Conservation (phyloP, 2,797 vertebrate species). For the Oreortyx pictus region DNA sequence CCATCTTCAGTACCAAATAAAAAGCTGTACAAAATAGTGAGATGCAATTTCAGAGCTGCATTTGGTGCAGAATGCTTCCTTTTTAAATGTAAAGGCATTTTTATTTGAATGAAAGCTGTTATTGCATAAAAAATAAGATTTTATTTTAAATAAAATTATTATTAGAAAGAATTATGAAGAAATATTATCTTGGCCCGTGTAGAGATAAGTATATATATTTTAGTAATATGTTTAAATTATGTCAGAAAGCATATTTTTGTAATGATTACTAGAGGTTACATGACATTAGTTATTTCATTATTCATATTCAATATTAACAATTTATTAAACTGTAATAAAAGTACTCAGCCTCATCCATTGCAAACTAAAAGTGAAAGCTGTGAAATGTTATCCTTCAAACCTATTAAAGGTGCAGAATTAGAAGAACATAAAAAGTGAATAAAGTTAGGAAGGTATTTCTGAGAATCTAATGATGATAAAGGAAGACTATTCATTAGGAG, state of each 20-base stretch:
- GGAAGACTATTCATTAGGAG: neutral
- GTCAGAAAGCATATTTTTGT: slow-evolving; percentile 62
- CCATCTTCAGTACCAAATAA: neutral
- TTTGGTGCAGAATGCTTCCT: neutral
- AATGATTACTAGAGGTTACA: slow-evolving; percentile 50
- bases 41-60: neutral
- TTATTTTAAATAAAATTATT: slow-evolving; percentile 43
- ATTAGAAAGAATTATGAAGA: slow-evolving; percentile 29
- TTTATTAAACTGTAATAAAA: slow-evolving; percentile 69
- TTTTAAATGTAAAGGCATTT: neutral
- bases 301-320: slow-evolving; percentile 72
- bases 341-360: slow-evolving; percentile 13
- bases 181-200: slow-evolving; percentile 17
- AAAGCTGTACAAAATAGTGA: neutral
- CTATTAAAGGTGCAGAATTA: slow-evolving; percentile 39
- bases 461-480: neutral
- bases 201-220: slow-evolving; percentile 40
- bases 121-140: neutral
- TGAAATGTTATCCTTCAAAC: slow-evolving; percentile 62
- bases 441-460: slow-evolving; percentile 11
- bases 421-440: slow-evolving; percentile 4
- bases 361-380: slow-evolving; percentile 7
- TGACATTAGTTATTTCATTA: slow-evolving; percentile 64
- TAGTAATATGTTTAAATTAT: slow-evolving; percentile 59
- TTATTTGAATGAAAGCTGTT: slow-evolving; percentile 7